Percentiles rank a stretch among this genome's conserved stretches.
Evolutionary conservation across 2,113 vertebrate species (phyloP).

Genomic region (Apistogramma diplotaenia): DNA sequence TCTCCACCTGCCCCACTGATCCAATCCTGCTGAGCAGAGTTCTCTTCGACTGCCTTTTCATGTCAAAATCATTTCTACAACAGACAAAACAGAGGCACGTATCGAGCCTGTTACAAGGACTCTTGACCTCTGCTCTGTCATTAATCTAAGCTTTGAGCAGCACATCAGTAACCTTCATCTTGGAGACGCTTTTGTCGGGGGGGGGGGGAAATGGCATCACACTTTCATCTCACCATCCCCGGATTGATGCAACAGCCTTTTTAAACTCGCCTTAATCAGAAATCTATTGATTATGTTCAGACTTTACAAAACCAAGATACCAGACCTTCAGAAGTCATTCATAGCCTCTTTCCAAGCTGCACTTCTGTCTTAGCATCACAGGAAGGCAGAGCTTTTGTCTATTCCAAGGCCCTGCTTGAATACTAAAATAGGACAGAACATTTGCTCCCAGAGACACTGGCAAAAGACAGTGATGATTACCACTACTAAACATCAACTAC

Average conservation of each 20-base stretch:
- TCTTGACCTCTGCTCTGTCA: background rate
- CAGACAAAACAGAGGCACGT: background rate
- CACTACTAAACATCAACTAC: too few species aligned
- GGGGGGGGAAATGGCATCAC: too few species aligned
- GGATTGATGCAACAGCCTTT: background rate
- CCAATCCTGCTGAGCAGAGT: background rate
- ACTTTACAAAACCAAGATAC: background rate
- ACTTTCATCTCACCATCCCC: background rate
- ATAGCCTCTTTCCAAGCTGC: background rate
- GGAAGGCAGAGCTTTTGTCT: background rate
- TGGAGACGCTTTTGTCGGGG: background rate
- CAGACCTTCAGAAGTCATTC: background rate
- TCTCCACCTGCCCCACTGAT: background rate
- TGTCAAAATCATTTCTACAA: background rate
- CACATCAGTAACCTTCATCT: background rate
- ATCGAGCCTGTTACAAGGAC: background rate
- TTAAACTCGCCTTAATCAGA: background rate
- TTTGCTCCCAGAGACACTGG: background rate
- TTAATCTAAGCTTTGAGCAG: background rate
- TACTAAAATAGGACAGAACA: background rate
- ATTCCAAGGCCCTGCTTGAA: background rate
- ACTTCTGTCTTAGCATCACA: background rate
- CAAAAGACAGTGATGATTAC: background rate
- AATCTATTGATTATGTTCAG: background rate
- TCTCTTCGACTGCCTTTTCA: background rate